phyloP scores from a whole-genome alignment of 2,888 invertebrate genomes.

The Amaurobius ferox region DNA sequence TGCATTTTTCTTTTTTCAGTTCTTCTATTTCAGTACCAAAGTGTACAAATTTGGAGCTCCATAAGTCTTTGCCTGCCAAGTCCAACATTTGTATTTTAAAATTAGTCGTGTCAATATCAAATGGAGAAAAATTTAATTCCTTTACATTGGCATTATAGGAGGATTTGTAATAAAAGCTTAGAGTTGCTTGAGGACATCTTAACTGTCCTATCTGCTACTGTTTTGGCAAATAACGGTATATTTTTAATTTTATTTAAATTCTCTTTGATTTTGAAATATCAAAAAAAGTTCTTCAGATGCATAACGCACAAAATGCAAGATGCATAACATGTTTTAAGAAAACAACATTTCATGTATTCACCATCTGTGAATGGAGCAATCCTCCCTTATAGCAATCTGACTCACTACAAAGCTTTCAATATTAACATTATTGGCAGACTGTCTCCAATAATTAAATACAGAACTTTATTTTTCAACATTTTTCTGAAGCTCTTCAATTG shows the following conservation, averaged over 20 bases:
- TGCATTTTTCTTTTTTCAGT: too few relatives aligned
- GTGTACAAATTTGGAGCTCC: neutral
- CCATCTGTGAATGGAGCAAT: neutral
- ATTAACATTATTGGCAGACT: slow-evolving; percentile 31
- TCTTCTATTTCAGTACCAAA: too few relatives aligned
- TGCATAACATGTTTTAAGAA: too few relatives aligned
- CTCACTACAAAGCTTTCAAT: slow-evolving; percentile 15
- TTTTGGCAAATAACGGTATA: slow-evolving; percentile 16
- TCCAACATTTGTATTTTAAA: slow-evolving; percentile 2
- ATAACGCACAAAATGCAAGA: too few relatives aligned
- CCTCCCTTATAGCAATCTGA: slow-evolving; percentile 3
- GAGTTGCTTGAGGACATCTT: slow-evolving; percentile 1
- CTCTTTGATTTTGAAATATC: slow-evolving; percentile 11
- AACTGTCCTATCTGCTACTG: neutral
- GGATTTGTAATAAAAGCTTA: neutral
- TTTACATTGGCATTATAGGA: neutral
- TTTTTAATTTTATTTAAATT: slow-evolving; percentile 19
- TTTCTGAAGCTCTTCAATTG: slow-evolving; percentile 39
- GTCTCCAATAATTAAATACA: slow-evolving; percentile 35
- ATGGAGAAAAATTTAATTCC: neutral
- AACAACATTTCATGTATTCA: slow-evolving; percentile 10
- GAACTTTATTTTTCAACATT: slow-evolving; percentile 24
- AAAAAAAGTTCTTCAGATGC: slow-evolving; percentile 13
- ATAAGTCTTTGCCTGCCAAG: neutral
- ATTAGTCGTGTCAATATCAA: neutral